Percentiles rank a stretch among this genome's conserved stretches.
Conservation (phyloP, 92 coral and sea anemone genomes). For the Palythoa caribaeorum region DNA sequence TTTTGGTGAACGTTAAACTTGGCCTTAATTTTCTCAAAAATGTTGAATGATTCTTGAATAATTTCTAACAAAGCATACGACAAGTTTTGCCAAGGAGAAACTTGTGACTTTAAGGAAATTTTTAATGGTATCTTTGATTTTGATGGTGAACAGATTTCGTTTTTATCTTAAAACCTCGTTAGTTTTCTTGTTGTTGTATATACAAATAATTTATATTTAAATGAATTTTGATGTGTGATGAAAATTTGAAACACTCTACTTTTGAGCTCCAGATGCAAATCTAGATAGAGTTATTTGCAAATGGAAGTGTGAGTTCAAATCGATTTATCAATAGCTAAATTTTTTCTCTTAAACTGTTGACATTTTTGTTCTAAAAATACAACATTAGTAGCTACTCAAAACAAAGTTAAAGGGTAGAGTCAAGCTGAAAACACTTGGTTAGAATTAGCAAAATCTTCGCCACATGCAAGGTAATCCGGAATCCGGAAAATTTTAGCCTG, state of each 20-base stretch:
- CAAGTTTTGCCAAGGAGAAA: not conserved
- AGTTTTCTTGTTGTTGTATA: not conserved
- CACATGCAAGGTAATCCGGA: no score
- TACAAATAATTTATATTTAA: constrained; percentile 30
- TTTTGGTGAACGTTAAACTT: no score
- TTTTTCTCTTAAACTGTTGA: no score
- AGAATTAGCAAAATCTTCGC: not conserved
- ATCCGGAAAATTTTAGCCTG: no score
- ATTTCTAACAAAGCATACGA: no score
- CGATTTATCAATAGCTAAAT: no score
- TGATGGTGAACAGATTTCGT: not conserved
- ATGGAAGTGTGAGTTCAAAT: not conserved
- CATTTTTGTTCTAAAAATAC: no score
- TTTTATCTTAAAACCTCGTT: not conserved
- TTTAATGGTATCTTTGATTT: not conserved
- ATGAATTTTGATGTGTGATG: not conserved
- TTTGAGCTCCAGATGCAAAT: not conserved
- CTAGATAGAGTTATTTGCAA: not conserved
- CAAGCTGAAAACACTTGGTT: not conserved
- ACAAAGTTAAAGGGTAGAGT: not conserved
- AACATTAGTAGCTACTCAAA: no score
- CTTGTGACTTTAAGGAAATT: not conserved
- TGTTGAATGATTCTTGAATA: no score
- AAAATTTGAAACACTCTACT: not conserved
- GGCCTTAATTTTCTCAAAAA: no score